These are phyloP conservation scores for Neolamprologus sp. DNA, from an alignment of 2,113 vertebrate genomes.

Conservation along the genomic window DNA sequence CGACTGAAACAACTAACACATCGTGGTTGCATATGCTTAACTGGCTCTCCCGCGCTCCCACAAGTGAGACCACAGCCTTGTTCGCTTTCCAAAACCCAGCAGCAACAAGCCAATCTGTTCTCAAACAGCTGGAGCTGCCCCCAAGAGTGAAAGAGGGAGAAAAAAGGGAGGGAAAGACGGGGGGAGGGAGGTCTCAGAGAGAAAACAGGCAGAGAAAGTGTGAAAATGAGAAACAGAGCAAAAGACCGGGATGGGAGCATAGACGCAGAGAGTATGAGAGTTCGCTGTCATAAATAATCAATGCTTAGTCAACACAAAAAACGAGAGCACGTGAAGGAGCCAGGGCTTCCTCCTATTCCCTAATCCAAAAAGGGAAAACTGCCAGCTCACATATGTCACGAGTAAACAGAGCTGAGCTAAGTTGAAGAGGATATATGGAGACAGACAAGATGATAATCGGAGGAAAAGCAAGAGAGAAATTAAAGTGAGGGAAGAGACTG, in stretches of 20 bases:
- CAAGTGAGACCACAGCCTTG: slow-evolving; percentile 35
- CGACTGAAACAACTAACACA: slow-evolving; percentile 8
- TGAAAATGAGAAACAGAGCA: slow-evolving; percentile 12
- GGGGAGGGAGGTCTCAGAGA: background rate
- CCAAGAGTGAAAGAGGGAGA: background rate
- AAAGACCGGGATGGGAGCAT: background rate
- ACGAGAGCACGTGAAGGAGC: slow-evolving; percentile 34
- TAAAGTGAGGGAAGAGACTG: slow-evolving; percentile 43
- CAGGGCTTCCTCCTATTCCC: slow-evolving; percentile 18
- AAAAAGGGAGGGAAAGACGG: background rate
- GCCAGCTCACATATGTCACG: slow-evolving; percentile 15
- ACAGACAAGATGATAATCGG: background rate
- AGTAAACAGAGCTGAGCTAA: slow-evolving; percentile 19
- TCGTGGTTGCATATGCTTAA: slow-evolving; percentile 12
- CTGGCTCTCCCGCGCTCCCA: slow-evolving; percentile 28
- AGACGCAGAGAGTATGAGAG: background rate
- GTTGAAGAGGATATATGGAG: slow-evolving; percentile 38
- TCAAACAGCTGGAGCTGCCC: slow-evolving; percentile 48
- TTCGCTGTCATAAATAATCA: slow-evolving; percentile 55
- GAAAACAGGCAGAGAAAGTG: background rate
- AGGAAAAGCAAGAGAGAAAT: background rate
- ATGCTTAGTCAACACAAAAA: slow-evolving; percentile 44
- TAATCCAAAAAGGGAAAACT: slow-evolving; percentile 26
- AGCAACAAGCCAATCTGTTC: slow-evolving; percentile 48
- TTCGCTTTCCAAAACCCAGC: slow-evolving; percentile 37